A percentile compares a stretch with the other conserved stretches of the same genome.
Evolutionary conservation across 2,888 invertebrate species (phyloP).

Genomic region (Leucophora obtusa): DNA sequence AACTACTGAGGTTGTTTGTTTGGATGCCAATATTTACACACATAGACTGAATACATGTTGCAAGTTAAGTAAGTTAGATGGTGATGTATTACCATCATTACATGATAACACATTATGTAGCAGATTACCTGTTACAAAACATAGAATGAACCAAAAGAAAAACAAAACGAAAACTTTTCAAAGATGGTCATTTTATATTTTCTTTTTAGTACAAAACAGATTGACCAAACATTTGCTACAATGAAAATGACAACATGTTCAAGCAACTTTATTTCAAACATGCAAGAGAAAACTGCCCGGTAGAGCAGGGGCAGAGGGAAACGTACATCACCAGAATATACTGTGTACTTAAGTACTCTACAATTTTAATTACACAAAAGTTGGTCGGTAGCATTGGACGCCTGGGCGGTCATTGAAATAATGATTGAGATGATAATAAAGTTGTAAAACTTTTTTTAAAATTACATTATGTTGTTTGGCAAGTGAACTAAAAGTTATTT

Average conservation of each 20-base stretch:
- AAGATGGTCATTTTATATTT: slow-evolving; percentile 22
- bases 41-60: not conserved
- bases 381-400: not conserved
- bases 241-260: slow-evolving; percentile 18
- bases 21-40: not conserved
- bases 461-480: slow-evolving; percentile 6
- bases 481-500: slow-evolving; percentile 33
- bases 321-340: not conserved
- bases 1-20: slow-evolving; percentile 47
- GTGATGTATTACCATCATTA: slow-evolving; percentile 57
- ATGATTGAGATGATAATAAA: slow-evolving; percentile 47
- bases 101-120: slow-evolving; percentile 47
- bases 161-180: slow-evolving; percentile 8
- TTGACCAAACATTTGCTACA: not conserved
- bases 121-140: slow-evolving; percentile 47
- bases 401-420: slow-evolving; percentile 34
- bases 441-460: slow-evolving; percentile 38
- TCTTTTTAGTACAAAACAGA: not conserved
- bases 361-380: slow-evolving; percentile 47
- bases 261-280: slow-evolving; percentile 28
- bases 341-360: slow-evolving; percentile 29
- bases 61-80: slow-evolving; percentile 29
- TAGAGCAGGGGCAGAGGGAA: not conserved
- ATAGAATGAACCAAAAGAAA: not conserved
- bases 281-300: not conserved